A percentile compares a stretch with the other conserved stretches of the same genome.
These are phyloP conservation scores for Ageneiosus marmoratus DNA, from an alignment of 2,113 vertebrate genomes.

Conservation along the genomic window DNA sequence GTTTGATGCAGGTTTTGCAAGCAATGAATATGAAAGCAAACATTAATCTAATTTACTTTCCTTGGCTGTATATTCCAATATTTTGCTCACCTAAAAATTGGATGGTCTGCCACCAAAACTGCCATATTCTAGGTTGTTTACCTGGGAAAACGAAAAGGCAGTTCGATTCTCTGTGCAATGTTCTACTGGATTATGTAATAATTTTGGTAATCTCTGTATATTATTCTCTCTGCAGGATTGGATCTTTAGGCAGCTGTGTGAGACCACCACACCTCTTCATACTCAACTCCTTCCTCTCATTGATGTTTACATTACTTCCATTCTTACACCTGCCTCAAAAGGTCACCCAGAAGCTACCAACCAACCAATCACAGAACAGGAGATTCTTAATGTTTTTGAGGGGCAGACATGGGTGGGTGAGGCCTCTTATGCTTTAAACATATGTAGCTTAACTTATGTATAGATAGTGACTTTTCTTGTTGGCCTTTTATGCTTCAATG, in stretches of 20 bases:
- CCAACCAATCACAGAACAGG: constrained; percentile 95
- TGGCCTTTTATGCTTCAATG: not conserved
- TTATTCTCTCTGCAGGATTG: constrained; percentile 80
- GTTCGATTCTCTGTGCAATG: too few species aligned
- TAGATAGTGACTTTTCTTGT: not conserved
- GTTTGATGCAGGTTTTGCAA: too few species aligned
- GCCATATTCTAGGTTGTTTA: too few species aligned
- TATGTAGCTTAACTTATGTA: not conserved
- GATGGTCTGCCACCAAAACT: too few species aligned
- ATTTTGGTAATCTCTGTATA: not conserved
- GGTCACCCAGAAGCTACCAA: constrained; percentile 97
- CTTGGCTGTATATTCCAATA: too few species aligned
- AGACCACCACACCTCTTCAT: constrained; percentile 91
- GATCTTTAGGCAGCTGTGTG: constrained; percentile 96
- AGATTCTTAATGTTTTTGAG: constrained; percentile 91
- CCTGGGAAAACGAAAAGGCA: too few species aligned
- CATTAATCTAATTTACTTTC: too few species aligned
- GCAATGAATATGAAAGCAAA: too few species aligned
- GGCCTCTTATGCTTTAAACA: not conserved
- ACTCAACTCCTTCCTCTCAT: constrained; percentile 94
- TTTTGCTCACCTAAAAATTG: too few species aligned
- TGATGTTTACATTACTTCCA: constrained; percentile 95
- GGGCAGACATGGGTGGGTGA: constrained; percentile 80
- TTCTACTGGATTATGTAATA: too few species aligned
- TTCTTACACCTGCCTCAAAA: constrained; percentile 96